These are phyloP conservation scores for Phaethornis superciliosus DNA, from an alignment of 2,113 vertebrate species.

Conservation along the genomic window DNA sequence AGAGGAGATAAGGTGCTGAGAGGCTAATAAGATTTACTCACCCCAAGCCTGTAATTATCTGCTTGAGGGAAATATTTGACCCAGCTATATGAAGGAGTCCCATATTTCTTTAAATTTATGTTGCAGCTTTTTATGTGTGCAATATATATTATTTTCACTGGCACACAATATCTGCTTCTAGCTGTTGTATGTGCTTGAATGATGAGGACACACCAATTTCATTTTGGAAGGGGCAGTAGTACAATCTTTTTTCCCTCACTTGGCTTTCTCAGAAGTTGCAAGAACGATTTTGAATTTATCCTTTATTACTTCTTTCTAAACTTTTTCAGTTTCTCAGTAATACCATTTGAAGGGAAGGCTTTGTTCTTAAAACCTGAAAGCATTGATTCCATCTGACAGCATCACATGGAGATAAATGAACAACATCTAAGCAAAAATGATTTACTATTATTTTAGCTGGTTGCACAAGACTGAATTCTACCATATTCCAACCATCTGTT, in stretches of 20 bases:
- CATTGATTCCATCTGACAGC: constrained; percentile 38
- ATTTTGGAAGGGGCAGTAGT: constrained; percentile 37
- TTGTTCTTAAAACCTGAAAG: constrained; percentile 48
- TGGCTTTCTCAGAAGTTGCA: constrained; percentile 46
- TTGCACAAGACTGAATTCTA: constrained; percentile 32
- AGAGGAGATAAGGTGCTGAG: constrained; percentile 69
- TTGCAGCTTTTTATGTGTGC: constrained; percentile 71
- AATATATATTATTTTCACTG: constrained; percentile 73
- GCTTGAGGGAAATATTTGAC: constrained; percentile 82
- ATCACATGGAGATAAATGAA: constrained; percentile 49
- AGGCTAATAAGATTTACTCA: constrained; percentile 83
- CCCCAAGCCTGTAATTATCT: constrained; percentile 80
- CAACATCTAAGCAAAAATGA: constrained; percentile 31
- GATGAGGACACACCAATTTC: constrained; percentile 62
- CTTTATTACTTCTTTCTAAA: constrained; percentile 64
- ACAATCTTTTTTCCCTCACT: constrained; percentile 32
- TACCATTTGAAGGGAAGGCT: background rate
- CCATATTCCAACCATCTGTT: constrained; percentile 18
- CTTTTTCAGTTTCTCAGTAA: constrained; percentile 37
- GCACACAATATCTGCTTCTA: constrained; percentile 67
- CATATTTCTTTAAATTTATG: constrained; percentile 81
- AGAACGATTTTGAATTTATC: constrained; percentile 49
- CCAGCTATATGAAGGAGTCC: constrained; percentile 76
- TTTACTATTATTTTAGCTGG: constrained; percentile 38
- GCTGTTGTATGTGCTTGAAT: constrained; percentile 65